These are phyloP conservation scores for Spodoptera exigua DNA, from an alignment of 2,888 invertebrate species.

Conservation along the genomic window DNA sequence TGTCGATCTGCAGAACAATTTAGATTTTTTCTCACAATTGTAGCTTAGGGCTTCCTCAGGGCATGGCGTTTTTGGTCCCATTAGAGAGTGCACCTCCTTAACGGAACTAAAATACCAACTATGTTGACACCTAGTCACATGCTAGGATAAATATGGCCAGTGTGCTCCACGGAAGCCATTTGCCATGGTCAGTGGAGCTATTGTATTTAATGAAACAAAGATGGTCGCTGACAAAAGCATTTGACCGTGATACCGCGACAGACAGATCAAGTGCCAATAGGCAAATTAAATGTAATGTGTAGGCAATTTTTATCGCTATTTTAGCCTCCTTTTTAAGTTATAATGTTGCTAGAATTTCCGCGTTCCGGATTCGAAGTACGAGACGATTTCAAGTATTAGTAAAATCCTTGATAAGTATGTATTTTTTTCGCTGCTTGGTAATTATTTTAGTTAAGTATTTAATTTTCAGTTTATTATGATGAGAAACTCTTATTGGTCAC, in stretches of 20 bases:
- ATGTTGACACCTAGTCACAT: neutral
- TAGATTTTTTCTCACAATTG: too few species aligned
- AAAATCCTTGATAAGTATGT: conserved; percentile 4
- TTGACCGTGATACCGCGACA: conserved; percentile 47
- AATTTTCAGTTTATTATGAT: too few species aligned
- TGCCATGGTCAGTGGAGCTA: conserved; percentile 44
- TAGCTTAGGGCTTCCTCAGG: too few species aligned
- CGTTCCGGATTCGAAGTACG: conserved; percentile 11
- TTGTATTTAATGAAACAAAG: conserved; percentile 48
- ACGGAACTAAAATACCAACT: too few species aligned
- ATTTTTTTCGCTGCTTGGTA: neutral
- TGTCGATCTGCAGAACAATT: too few species aligned
- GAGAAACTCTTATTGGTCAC: too few species aligned
- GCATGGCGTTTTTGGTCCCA: too few species aligned
- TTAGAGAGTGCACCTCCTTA: too few species aligned
- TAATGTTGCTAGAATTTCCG: conserved; percentile 10
- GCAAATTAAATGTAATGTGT: conserved; percentile 21
- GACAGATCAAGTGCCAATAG: conserved; percentile 23
- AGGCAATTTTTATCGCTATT: conserved; percentile 19
- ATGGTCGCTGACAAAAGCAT: conserved; percentile 25
- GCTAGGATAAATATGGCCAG: conserved; percentile 10
- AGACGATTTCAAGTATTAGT: neutral
- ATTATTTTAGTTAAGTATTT: too few species aligned
- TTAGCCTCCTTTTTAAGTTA: conserved; percentile 11
- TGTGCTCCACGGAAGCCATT: conserved; percentile 38